A percentile compares a stretch with the other conserved stretches of the same genome.
These are phyloP conservation scores for Smutsia gigantea DNA, from an alignment of 2,797 vertebrate species.

Conservation along the genomic window DNA sequence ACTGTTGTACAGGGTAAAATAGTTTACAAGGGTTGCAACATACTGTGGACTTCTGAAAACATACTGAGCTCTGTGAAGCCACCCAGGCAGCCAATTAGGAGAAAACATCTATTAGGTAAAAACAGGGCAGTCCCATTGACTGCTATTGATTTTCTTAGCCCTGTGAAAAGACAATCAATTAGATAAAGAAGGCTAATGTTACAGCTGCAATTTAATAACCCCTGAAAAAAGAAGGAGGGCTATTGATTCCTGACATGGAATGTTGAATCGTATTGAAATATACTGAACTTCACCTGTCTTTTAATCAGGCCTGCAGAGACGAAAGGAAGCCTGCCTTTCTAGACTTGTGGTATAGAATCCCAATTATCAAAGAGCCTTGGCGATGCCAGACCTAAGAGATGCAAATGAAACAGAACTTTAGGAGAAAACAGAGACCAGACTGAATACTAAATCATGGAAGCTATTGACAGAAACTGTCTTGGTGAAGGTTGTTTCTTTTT, in stretches of 20 bases:
- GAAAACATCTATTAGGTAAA: slow-evolving; percentile 91
- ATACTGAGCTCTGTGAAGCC: slow-evolving; percentile 87
- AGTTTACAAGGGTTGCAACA: slow-evolving; percentile 90
- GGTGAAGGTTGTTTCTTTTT: slow-evolving; percentile 87
- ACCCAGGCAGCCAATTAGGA: slow-evolving; percentile 90
- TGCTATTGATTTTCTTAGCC: slow-evolving; percentile 91
- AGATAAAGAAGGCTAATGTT: slow-evolving; percentile 92
- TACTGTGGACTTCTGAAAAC: slow-evolving; percentile 88
- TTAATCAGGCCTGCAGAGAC: slow-evolving; percentile 81
- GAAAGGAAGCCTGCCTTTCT: slow-evolving; percentile 70
- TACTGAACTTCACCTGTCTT: slow-evolving; percentile 88
- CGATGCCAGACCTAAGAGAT: slow-evolving; percentile 82
- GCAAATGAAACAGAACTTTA: slow-evolving; percentile 85
- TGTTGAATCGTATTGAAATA: slow-evolving; percentile 87
- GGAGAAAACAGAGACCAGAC: slow-evolving; percentile 77
- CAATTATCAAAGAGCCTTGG: slow-evolving; percentile 77
- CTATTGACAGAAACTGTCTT: slow-evolving; percentile 86
- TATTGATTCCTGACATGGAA: slow-evolving; percentile 91
- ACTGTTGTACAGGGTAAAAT: slow-evolving; percentile 87
- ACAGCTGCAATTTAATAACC: slow-evolving; percentile 92
- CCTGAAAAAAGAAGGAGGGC: slow-evolving; percentile 87
- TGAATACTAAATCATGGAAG: slow-evolving; percentile 85
- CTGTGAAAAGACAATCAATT: slow-evolving; percentile 92
- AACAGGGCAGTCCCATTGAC: slow-evolving; percentile 90
- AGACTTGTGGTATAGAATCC: slow-evolving; percentile 78